A percentile compares a stretch with the other conserved stretches of the same genome.
Conservation (phyloP, 2,888 invertebrate species). For the Caenorhabditis uteleia region DNA sequence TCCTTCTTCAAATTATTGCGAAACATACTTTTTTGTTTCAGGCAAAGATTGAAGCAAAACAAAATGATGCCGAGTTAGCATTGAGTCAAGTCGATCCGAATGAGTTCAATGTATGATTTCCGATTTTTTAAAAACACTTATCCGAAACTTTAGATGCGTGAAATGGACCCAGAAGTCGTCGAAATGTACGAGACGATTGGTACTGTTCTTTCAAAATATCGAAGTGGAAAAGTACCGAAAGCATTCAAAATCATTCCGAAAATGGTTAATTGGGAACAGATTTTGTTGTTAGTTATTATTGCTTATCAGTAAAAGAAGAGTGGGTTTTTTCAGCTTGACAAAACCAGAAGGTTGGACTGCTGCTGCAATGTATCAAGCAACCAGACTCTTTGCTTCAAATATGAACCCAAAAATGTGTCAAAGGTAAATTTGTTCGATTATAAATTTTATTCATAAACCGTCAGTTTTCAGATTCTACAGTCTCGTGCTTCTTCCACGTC, state of each 20-base stretch:
- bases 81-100: constrained; percentile 44
- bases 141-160: constrained; percentile 47
- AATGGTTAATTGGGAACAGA: constrained; percentile 73
- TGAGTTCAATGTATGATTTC: constrained; percentile 41
- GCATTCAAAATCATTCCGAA: constrained; percentile 95
- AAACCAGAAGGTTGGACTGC: constrained; percentile 96
- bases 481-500: constrained; percentile 84
- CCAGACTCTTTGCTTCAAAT: constrained; percentile 94
- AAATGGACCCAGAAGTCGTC: constrained; percentile 80
- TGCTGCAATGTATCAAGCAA: constrained; percentile 94
- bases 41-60: constrained; percentile 71
- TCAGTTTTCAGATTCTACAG: constrained; percentile 79
- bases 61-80: constrained; percentile 47
- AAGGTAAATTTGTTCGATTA: constrained; percentile 71
- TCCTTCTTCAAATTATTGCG: no score
- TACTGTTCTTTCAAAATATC: constrained; percentile 84
- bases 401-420: constrained; percentile 95
- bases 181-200: constrained; percentile 89
- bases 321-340: constrained; percentile 69
- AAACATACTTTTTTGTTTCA: constrained; percentile 69
- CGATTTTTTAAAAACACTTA: background rate
- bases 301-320: no score
- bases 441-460: background rate
- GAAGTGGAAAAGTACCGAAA: constrained; percentile 95
- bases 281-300: constrained; percentile 67